phyloP scores from a whole-genome alignment of 2,888 invertebrate genomes.

The Sarcophaga rosellei region DNA sequence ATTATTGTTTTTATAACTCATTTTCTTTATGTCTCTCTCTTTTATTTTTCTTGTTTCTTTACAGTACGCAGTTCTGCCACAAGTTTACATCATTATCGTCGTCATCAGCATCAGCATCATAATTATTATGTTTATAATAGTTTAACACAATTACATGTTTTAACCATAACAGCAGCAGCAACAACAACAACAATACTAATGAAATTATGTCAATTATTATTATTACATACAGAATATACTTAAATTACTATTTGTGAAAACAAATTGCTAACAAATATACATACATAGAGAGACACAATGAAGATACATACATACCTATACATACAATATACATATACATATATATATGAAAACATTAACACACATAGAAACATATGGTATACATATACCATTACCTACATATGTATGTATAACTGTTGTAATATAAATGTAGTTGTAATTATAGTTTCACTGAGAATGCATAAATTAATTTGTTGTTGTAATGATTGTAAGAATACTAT shows the following conservation, averaged over 20 bases:
- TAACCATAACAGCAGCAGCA: slow-evolving; percentile 69
- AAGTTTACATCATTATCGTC: slow-evolving; percentile 69
- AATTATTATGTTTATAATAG: slow-evolving; percentile 57
- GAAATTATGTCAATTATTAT: slow-evolving; percentile 74
- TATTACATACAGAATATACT: slow-evolving; percentile 72
- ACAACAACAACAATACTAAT: slow-evolving; percentile 72
- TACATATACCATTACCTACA: slow-evolving; percentile 24
- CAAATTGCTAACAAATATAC: slow-evolving; percentile 70
- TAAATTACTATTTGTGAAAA: slow-evolving; percentile 72
- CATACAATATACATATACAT: neutral
- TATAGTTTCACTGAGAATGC: neutral
- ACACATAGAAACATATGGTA: slow-evolving; percentile 12
- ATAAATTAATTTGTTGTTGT: slow-evolving; percentile 2
- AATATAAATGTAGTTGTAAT: slow-evolving; percentile 5
- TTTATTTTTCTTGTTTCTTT: slow-evolving; percentile 36
- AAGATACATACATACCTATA: neutral
- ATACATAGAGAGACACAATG: neutral
- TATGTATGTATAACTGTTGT: neutral
- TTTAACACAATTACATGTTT: slow-evolving; percentile 68
- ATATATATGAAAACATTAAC: neutral
- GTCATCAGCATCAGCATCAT: slow-evolving; percentile 52
- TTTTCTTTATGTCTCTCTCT: too few relatives aligned
- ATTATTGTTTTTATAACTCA: neutral
- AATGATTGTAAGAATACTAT: neutral
- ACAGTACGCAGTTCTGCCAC: slow-evolving; percentile 74